Percentiles rank a stretch among this genome's conserved stretches.
These are phyloP conservation scores for Thera britannica DNA, from an alignment of 2,888 invertebrate genomes.

Conservation along the genomic window DNA sequence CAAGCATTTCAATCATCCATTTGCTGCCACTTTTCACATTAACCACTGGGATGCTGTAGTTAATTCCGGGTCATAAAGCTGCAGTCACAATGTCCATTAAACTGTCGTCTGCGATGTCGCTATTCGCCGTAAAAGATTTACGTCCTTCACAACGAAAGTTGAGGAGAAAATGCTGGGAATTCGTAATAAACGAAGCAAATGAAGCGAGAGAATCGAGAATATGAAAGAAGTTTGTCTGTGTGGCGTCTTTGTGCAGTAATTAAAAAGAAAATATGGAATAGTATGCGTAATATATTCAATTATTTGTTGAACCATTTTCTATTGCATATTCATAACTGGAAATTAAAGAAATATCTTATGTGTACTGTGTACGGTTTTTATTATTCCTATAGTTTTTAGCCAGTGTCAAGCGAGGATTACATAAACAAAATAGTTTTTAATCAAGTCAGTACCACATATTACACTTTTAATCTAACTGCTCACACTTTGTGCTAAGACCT, in stretches of 20 bases:
- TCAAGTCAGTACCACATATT: no score
- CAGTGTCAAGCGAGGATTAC: no score
- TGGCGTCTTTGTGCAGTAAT: constrained; percentile 25
- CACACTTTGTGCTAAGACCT: no score
- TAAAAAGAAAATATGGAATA: constrained; percentile 20
- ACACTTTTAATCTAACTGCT: no score
- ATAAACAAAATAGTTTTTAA: no score
- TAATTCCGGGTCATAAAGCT: constrained; percentile 52
- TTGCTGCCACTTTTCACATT: constrained; percentile 35
- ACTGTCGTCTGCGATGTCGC: constrained; percentile 49
- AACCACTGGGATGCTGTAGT: constrained; percentile 43
- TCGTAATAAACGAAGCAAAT: constrained; percentile 33
- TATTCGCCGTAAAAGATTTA: constrained; percentile 50
- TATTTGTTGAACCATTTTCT: neutral
- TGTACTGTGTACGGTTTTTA: no score
- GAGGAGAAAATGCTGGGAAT: constrained; percentile 32
- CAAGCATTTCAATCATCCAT: constrained; percentile 26
- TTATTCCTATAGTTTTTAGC: no score
- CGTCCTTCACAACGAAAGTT: constrained; percentile 34
- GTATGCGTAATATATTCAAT: constrained; percentile 2
- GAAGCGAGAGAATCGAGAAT: constrained; percentile 30
- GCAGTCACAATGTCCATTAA: constrained; percentile 47
- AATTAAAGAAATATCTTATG: no score
- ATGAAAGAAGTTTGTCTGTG: constrained; percentile 31
- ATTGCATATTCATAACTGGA: neutral